Evolutionary conservation across 2,888 invertebrate species (phyloP), one percentile per base, ranked within the genome.

Genomic region (Amphipyra berbera): DNA sequence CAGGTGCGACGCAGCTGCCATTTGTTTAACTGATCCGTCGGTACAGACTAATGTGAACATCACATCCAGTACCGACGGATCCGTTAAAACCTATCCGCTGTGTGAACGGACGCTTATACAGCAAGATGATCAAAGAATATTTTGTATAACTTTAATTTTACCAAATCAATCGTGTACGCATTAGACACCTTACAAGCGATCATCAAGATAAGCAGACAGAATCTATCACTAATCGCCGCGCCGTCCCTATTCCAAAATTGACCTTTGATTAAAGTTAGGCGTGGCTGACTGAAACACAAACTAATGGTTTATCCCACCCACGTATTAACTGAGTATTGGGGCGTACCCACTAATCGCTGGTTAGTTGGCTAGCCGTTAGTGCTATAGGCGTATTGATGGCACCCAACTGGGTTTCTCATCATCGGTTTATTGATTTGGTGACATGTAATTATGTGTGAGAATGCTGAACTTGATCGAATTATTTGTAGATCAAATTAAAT

Each of bases 271-370:
- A 40, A 50, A 69, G 33, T 54, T 45, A 50, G 69, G 50, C 33
- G 52, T 6, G 68, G 49, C 40, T 68, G 50, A 21, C 21, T 45
- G 13, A 45, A 47, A 15, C 14, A 44, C 10, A 52, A 52, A 68
- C 68, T 58, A 61, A 61, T 68, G 42, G 47, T 56, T 35, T 21
- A 49, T 57, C 61, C 67, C 57, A 57, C 13, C 37, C 15, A 14
- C 27, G 9, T 37, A 68, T 52, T 61, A 37, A 48, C 37, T 52
- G 46, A 59, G 41, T 50, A 46, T 60, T 54, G 30, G 53, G 75
- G 78, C 64, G 70, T 52, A 40, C 14, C 42, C 50, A 61, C 61
- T 59, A 74, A 74, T 40, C 56, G 45, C 45, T 44, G 46, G 64
- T 41, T 46, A 59, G 33, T 27, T 46, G 46, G 61, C 38, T 44